Base-by-base conservation (phyloP, 2,797 vertebrate species). In the Hemibagrus guttatus region DNA sequence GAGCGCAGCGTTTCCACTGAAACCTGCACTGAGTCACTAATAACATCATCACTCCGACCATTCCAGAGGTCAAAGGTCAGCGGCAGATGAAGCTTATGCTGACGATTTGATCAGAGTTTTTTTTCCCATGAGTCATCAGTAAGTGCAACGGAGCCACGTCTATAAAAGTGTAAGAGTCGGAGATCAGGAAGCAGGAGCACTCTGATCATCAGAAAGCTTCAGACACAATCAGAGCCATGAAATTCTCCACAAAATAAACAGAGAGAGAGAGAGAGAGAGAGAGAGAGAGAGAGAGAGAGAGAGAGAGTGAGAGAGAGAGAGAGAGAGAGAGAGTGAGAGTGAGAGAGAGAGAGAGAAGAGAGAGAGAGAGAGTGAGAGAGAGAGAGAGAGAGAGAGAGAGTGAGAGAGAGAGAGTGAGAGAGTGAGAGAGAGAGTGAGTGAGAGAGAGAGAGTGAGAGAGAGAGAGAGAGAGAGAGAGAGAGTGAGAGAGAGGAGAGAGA, bases 71-170 rank as follows among this genome's bases (percentile, higher is more conserved):
- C 78, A 81, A 58, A 72, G 85, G 76, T 61, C 64, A 86, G 23
- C 12, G 46, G 54, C 21, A 71, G 58, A 85, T 39, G 64, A 81
- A 71, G 39, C 12, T 17, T 26, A 31, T 58, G 69, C 66, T 61
- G 69, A 72, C 31, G 52, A n/a, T 17, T 58, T 42, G 72, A 78
- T 54, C 74, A 2, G 9, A 23, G 21, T 39, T 71, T 31, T 63
- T 66, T 58, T 46, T 21, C 61, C 49, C 74, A 78, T 35, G 72
- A 85, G 84, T 64, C 84, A 78, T 85, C 74, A 85, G 74, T 23
- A 79, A 68, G 74, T 74, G 42, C n/a, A 49, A 49, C n/a, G 71
- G 71, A 74, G 42, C 42, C 42, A 71, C 31, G 0, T 81, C 54
- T 58, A 58, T 79, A 79, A 58, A 79, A 28, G 7, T 4, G 52